Evolutionary conservation across 2,113 vertebrate genomes (phyloP).

Genomic region (Suncus etruscus): DNA sequence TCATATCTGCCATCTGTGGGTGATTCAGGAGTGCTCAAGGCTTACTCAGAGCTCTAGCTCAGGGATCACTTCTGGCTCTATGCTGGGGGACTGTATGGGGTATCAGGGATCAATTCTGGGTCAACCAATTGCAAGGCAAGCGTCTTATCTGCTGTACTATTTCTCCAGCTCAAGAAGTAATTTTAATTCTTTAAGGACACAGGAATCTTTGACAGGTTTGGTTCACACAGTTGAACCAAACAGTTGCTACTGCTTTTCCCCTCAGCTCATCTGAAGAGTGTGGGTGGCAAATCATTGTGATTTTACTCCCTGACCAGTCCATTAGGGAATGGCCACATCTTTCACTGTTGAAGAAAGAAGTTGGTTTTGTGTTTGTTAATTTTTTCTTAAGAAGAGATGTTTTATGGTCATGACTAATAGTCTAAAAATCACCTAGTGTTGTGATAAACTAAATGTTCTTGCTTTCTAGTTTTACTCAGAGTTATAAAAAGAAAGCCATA

Average conservation of each 20-base stretch:
- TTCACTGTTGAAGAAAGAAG: not conserved
- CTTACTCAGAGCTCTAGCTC: no score
- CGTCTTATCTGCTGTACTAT: no score
- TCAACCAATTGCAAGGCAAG: no score
- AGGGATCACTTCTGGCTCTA: no score
- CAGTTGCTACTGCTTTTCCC: not conserved
- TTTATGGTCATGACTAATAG: not conserved
- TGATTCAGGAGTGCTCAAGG: no score
- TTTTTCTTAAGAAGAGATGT: slow-evolving; percentile 56
- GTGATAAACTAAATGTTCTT: not conserved
- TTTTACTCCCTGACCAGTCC: not conserved
- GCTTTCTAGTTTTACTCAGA: not conserved
- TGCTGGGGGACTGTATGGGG: no score
- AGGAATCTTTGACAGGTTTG: not conserved
- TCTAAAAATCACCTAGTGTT: not conserved
- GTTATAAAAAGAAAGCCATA: not conserved
- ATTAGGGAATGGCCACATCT: not conserved
- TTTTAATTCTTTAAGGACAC: not conserved
- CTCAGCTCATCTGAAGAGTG: not conserved
- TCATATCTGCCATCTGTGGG: not conserved
- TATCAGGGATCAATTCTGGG: no score
- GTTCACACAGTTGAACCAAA: not conserved
- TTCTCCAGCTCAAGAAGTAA: not conserved
- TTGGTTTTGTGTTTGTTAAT: not conserved
- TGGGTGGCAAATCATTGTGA: not conserved